A percentile compares a stretch with the other conserved stretches of the same genome.
Conservation (phyloP, 2,113 vertebrate genomes). For the Ptilorrhoa leucosticta region DNA sequence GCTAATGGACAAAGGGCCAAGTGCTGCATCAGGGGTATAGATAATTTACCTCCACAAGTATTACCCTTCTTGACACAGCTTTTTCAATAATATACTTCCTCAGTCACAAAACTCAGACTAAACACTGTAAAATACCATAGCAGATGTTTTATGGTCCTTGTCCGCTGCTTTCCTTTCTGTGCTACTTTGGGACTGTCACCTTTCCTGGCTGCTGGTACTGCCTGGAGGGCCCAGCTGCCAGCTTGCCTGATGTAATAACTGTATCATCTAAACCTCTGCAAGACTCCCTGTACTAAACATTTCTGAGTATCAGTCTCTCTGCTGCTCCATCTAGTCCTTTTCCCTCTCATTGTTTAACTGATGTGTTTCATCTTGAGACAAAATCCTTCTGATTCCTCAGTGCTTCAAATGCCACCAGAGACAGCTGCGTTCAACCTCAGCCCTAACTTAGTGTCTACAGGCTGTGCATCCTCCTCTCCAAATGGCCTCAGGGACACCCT, state of each 20-base stretch:
- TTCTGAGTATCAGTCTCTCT: background rate
- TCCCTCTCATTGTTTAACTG: background rate
- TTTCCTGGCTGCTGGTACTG: background rate
- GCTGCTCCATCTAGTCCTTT: background rate
- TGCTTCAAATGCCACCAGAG: background rate
- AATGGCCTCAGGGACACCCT: background rate
- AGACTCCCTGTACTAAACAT: background rate
- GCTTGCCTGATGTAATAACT: background rate
- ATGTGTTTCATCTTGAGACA: background rate
- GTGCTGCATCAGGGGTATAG: background rate
- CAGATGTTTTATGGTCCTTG: background rate
- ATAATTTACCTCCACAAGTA: background rate
- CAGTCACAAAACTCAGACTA: background rate
- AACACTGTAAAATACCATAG: background rate
- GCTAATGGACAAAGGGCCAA: background rate
- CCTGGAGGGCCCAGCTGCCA: background rate
- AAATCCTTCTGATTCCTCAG: background rate
- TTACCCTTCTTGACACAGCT: background rate
- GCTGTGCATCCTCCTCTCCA: background rate
- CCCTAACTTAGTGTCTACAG: accelerated
- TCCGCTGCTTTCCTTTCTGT: background rate
- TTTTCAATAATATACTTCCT: background rate
- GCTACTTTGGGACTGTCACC: background rate
- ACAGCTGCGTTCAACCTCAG: background rate
- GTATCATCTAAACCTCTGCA: background rate